Evolutionary conservation across 2,888 invertebrate species (phyloP).

Genomic region (Mythimna albipuncta): DNA sequence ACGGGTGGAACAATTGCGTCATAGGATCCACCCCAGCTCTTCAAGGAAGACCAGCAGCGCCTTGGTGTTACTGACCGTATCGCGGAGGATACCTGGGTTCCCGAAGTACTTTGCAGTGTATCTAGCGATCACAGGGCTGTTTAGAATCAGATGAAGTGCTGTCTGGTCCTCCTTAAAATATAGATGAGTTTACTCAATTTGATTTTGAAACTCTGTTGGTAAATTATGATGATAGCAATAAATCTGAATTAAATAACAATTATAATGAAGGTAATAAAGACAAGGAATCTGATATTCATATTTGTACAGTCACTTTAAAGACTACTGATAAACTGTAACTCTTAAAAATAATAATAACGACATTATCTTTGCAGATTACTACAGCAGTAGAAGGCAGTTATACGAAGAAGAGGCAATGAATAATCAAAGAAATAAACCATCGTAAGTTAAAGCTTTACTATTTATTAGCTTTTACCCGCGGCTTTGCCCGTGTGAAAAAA

Average conservation of each 20-base stretch:
- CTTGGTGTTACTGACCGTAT: too few relatives aligned
- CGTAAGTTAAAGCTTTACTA: conserved; percentile 88
- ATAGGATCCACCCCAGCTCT: too few relatives aligned
- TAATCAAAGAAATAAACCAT: conserved; percentile 94
- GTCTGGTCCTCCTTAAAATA: too few relatives aligned
- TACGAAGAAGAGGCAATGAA: conserved; percentile 95
- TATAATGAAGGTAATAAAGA: neutral
- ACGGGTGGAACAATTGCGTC: too few relatives aligned
- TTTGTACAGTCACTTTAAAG: neutral
- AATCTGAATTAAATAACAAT: neutral
- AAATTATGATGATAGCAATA: conserved; percentile 1
- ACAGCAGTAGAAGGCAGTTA: conserved; percentile 94
- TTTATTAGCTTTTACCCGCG: too few relatives aligned
- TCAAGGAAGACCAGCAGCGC: too few relatives aligned
- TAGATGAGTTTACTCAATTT: too few relatives aligned
- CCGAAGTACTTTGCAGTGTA: too few relatives aligned
- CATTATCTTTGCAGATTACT: conserved; percentile 92
- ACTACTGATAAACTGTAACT: neutral
- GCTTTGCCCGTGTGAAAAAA: too few relatives aligned
- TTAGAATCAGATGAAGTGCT: too few relatives aligned
- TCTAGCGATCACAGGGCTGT: too few relatives aligned
- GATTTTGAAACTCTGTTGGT: neutral
- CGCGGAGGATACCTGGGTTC: too few relatives aligned
- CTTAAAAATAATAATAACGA: neutral
- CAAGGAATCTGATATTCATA: conserved; percentile 15